Evolutionary conservation across 2,113 vertebrate species (phyloP), one percentile per base, ranked within the genome.

Genomic region (Oceanodroma tethys): DNA sequence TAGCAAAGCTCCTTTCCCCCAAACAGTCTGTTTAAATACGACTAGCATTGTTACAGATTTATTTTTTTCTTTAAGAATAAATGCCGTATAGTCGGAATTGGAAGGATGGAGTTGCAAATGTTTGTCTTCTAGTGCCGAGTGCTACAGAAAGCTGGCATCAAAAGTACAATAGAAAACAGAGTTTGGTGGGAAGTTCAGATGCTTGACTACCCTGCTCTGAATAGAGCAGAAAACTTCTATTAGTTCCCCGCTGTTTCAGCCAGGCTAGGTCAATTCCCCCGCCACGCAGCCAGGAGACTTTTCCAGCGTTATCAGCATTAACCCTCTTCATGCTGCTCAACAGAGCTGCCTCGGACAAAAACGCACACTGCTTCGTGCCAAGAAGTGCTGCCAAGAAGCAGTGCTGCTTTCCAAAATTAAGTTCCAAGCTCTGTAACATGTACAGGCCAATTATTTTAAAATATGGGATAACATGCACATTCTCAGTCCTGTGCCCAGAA

Each of bases 121-220:
- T 95, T 93, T 93, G 95, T 85, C 94, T 95, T 68, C 56, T 40
- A 83, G 91, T 65, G 85, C 60, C 14, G 34, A 88, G 83, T 7
- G 18, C 90, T 91, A 47, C 79, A 91, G 90, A 96, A 91, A 86
- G 91, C 63, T 89, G 86, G 92, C 80, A 94, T 96, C 96, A 86
- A 82, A 96, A 97, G 94, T 82, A 96, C 96, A 98, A 97, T 88
- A 81, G 95, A 93, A 96, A 95, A 25, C 91, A 94, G 92, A 93
- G 85, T 96, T 95, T 94, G 87, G 96, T 94, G 97, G 93, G 94
- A 97, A 94, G 97, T 95, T 96, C 94, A 96, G 97, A 93, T 95
- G 95, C 94, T 91, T 95, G 88, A 88, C 94, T 97, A 62, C 72
- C 66, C 91, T 90, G 91, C 95, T 93, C 76, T 87, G 94, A 93